Evolutionary conservation across 2,113 vertebrate species (phyloP).

Genomic region (Mesoclemmys tuberculata): DNA sequence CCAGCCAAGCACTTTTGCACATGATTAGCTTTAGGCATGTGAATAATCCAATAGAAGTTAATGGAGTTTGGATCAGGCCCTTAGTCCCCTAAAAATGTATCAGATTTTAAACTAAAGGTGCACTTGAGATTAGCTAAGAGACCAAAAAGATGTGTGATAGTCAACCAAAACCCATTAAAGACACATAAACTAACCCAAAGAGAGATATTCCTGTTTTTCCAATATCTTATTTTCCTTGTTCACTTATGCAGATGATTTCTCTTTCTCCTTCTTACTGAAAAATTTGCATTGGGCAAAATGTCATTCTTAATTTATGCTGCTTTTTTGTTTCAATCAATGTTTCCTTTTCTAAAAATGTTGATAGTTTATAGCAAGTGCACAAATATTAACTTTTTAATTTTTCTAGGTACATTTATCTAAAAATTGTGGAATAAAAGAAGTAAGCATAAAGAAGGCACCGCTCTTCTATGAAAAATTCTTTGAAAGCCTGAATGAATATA

Average conservation of each 20-base stretch:
- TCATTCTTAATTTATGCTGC: accelerated
- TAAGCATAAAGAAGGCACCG: accelerated
- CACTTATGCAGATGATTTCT: neutral
- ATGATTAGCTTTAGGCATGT: neutral
- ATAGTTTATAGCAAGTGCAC: neutral
- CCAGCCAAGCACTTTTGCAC: neutral
- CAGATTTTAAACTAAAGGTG: neutral
- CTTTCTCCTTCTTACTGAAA: neutral
- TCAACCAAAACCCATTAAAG: neutral
- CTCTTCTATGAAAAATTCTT: accelerated
- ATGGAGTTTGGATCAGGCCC: neutral
- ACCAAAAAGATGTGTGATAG: neutral
- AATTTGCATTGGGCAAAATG: neutral
- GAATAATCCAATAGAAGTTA: neutral
- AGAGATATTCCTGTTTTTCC: neutral
- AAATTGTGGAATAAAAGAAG: accelerated
- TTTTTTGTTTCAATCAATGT: neutral
- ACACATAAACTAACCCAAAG: neutral
- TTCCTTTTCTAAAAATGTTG: neutral
- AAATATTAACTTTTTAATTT: neutral
- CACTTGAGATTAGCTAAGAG: neutral
- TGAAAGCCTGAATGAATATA: neutral
- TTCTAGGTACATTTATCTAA: accelerated
- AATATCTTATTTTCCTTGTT: neutral
- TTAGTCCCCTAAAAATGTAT: neutral